phyloP scores from a whole-genome alignment of 2,888 invertebrate genomes.

The Pseudococcus jackbeardsleyi region DNA sequence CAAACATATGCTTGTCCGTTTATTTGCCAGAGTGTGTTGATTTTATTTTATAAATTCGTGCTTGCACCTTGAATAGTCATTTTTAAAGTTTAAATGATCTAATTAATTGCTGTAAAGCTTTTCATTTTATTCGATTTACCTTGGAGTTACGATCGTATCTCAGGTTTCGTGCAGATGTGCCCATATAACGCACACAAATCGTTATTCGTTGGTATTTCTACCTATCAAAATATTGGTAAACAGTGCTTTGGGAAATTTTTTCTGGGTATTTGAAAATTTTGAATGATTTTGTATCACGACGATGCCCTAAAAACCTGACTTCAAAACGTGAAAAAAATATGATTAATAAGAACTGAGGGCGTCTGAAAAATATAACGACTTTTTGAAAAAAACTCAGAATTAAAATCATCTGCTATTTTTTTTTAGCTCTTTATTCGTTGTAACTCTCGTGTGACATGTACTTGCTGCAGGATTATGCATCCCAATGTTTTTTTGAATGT shows the following conservation, averaged over 20 bases:
- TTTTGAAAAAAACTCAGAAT: too few species aligned
- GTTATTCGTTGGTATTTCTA: neutral
- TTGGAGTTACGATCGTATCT: neutral
- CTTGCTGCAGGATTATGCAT: too few species aligned
- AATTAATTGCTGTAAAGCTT: neutral
- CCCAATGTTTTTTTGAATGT: too few species aligned
- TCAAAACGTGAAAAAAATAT: too few species aligned
- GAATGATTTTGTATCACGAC: too few species aligned
- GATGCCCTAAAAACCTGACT: too few species aligned
- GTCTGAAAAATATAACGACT: too few species aligned
- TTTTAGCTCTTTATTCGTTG: too few species aligned
- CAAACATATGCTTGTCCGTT: slow-evolving; percentile 35
- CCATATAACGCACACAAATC: neutral
- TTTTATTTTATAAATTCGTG: neutral
- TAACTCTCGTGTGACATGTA: too few species aligned
- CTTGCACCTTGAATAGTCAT: slow-evolving; percentile 18
- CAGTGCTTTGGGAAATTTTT: neutral
- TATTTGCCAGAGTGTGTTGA: slow-evolving; percentile 31
- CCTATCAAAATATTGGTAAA: neutral
- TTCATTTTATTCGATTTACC: slow-evolving; percentile 6
- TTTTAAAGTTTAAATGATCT: slow-evolving; percentile 5
- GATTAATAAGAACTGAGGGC: too few species aligned
- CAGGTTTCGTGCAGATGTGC: neutral
- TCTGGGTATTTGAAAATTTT: too few species aligned
- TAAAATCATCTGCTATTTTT: too few species aligned